Conservation (phyloP, 1,140 invertebrate species). For the Tetramorium simillimum region DNA sequence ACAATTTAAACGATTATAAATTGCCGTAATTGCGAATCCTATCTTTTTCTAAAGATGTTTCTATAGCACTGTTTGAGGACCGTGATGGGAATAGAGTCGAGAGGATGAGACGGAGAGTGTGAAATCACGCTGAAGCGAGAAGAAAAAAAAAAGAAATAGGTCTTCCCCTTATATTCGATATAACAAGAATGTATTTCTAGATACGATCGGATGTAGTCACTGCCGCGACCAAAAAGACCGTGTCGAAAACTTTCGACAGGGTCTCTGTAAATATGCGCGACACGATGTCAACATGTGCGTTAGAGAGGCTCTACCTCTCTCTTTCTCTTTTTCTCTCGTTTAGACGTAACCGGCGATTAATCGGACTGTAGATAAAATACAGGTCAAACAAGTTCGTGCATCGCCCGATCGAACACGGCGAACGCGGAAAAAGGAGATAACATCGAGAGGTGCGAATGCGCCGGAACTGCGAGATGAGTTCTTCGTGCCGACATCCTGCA, state of each 20-base stretch:
- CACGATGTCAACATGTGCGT: not conserved
- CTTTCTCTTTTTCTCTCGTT: slow-evolving; percentile 24
- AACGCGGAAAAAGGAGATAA: slow-evolving; percentile 33
- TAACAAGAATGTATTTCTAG: slow-evolving; percentile 62
- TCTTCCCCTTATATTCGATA: slow-evolving; percentile 66
- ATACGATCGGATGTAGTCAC: slow-evolving; percentile 45
- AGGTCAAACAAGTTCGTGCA: slow-evolving; percentile 57
- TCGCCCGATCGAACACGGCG: slow-evolving; percentile 24
- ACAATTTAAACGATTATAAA: not conserved
- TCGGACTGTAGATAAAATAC: slow-evolving; percentile 46
- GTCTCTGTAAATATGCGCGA: slow-evolving; percentile 64
- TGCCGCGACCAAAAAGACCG: slow-evolving; percentile 63
- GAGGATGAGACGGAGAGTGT: not conserved
- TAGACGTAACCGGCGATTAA: slow-evolving; percentile 55
- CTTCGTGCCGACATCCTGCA: not conserved
- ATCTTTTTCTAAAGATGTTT: not conserved
- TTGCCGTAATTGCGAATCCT: not conserved
- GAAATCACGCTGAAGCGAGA: not conserved
- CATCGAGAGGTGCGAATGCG: not conserved
- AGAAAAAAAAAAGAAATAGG: slow-evolving; percentile 53
- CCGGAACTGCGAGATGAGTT: slow-evolving; percentile 35
- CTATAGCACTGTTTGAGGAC: not conserved
- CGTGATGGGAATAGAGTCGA: not conserved
- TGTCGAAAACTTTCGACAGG: slow-evolving; percentile 36
- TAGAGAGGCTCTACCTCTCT: slow-evolving; percentile 32